Evolutionary conservation across 2,113 vertebrate species (phyloP).

Genomic region (Erinaceus europaeus): DNA sequence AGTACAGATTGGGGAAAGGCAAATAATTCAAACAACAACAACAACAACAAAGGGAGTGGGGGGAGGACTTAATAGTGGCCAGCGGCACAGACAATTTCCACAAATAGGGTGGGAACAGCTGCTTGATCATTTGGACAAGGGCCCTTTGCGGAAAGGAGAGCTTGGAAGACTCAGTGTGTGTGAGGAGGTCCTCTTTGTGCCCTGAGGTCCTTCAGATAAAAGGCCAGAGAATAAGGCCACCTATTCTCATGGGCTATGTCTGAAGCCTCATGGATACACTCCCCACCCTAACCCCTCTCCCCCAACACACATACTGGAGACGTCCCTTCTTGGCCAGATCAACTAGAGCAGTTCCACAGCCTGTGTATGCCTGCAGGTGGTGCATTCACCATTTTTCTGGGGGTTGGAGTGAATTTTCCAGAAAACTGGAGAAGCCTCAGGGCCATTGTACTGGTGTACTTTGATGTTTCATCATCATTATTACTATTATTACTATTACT

Average conservation of each 20-base stretch:
- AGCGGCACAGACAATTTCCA: too few species aligned
- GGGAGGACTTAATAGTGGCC: too few species aligned
- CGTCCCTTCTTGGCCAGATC: too few species aligned
- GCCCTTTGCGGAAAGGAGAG: not conserved
- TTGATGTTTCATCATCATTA: too few species aligned
- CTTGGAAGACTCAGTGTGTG: fast-evolving
- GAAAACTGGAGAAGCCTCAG: not conserved
- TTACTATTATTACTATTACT: too few species aligned
- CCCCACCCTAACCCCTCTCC: too few species aligned
- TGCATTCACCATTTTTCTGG: fast-evolving
- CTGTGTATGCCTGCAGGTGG: fast-evolving
- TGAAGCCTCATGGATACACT: too few species aligned
- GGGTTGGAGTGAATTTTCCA: not conserved
- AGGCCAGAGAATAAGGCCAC: fast-evolving
- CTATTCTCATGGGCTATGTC: fast-evolving
- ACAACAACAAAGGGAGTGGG: too few species aligned
- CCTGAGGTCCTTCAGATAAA: not conserved
- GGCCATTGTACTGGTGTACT: not conserved
- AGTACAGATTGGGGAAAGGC: not conserved
- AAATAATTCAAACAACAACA: too few species aligned
- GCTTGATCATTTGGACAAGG: fast-evolving
- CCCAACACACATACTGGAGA: too few species aligned
- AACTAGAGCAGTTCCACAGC: too few species aligned
- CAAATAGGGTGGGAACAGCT: too few species aligned
- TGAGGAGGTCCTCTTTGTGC: not conserved